Evolutionary conservation across 2,797 vertebrate species (phyloP).

Genomic region (Leptoclinus maculatus): DNA sequence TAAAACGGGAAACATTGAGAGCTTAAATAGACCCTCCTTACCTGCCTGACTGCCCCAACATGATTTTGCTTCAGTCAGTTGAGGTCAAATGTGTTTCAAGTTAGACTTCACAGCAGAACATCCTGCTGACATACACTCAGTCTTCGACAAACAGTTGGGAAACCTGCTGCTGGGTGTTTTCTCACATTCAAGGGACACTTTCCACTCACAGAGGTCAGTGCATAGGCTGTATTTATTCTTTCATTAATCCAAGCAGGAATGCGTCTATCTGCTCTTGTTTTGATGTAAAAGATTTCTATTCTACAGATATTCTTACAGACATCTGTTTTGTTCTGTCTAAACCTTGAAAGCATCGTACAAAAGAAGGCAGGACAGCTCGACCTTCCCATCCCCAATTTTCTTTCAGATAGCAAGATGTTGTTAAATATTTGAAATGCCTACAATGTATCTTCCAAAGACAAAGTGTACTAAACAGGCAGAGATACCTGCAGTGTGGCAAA

Average conservation of each 20-base stretch:
- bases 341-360: neutral
- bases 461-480: neutral
- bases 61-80: neutral
- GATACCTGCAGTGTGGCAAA: neutral
- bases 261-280: neutral
- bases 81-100: neutral
- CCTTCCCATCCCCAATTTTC: conserved; percentile 19
- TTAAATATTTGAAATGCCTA: conserved; percentile 31
- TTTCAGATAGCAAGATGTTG: conserved; percentile 30
- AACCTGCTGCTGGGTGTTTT: neutral
- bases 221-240: neutral
- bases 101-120: neutral
- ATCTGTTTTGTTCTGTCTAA: conserved; percentile 12
- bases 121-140: neutral
- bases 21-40: neutral
- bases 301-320: neutral
- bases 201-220: neutral
- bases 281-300: neutral
- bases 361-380: conserved; percentile 10
- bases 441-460: neutral
- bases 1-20: neutral
- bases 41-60: neutral
- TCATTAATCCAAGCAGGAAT: neutral
- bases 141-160: neutral
- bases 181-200: neutral